These are phyloP conservation scores for Eledona agricola DNA, from an alignment of 2,888 invertebrate genomes.

Conservation along the genomic window DNA sequence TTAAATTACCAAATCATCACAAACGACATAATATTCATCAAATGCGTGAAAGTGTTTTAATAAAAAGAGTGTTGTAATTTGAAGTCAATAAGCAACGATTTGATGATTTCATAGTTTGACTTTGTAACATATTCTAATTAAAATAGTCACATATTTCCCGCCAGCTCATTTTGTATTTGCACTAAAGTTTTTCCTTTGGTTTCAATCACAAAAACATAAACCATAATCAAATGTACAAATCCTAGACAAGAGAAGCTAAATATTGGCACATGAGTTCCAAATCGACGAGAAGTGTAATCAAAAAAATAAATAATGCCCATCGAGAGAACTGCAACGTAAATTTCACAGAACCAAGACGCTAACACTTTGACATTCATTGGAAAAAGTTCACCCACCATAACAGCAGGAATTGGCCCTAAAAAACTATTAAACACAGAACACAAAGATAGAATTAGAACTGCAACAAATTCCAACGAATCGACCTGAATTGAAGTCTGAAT, in stretches of 20 bases:
- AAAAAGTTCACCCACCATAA: conserved; percentile 63
- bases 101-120: no score
- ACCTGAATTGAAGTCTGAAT: background rate
- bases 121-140: no score
- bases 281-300: conserved; percentile 49
- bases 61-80: no score
- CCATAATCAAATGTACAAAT: conserved; percentile 51
- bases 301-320: conserved; percentile 60
- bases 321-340: conserved; percentile 59
- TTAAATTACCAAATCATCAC: no score
- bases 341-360: conserved; percentile 63
- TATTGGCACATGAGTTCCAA: conserved; percentile 56
- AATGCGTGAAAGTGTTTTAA: no score
- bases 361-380: conserved; percentile 63
- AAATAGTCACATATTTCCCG: no score
- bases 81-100: no score
- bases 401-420: conserved; percentile 56
- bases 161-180: conserved; percentile 52
- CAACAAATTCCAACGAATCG: background rate
- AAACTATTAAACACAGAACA: conserved; percentile 3
- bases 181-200: conserved; percentile 61
- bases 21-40: no score
- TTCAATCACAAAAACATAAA: conserved; percentile 57
- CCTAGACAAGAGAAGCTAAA: conserved; percentile 55
- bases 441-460: background rate